Base-by-base conservation (phyloP, 2,888 invertebrate species). In the Aleiodes leptofemur region DNA sequence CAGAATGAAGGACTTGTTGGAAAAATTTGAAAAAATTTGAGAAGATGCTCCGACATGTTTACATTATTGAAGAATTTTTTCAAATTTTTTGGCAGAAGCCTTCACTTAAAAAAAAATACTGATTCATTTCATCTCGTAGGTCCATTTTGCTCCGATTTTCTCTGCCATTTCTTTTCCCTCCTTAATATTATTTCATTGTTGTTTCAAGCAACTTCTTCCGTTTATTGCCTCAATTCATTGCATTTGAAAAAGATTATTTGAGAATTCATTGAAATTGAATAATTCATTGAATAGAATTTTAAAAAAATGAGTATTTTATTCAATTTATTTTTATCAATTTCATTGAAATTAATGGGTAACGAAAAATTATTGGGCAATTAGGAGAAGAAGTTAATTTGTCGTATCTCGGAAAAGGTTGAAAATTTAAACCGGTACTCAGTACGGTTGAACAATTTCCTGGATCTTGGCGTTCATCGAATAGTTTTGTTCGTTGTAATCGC, bases 141-240 rank as follows among this genome's bases (percentile, higher is more conserved):
- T 3, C 8, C 23, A 9, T 31, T 31, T 14, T 59, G 13, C 14
- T 8, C 11, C 76, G 23, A 23, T 23, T 23, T 66, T 48, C 31
- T 14, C n/a, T 57, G 31, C 57, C 76, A 56, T 69, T 55, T 51
- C 34, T 16, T 74, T 66, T 38, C 16, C 11, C 38, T 59, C 50
- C 57, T 78, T 74, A 70, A 56, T 69, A 53, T 72, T 73, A 74
- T 76, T 74, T 74, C 66, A 61, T n/a, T 61, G 61, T 61, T 61
- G 61, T 61, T 61, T 61, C 38, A 38, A n/a, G n/a, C 16, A 61
- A 38, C 61, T 16, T 34, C 7, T 11, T 14, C 16, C 38, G 8
- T 38, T 61, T 34, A 34, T 38, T 61, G 34, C 34, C 61, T 38
- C 38, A 7, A 61, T 61, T 61, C 61, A 61, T 61, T 34, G 43